phyloP scores from a whole-genome alignment of 30 jellyfish, hydroid and myxozoan species.

The Turritopsis dohrnii region DNA sequence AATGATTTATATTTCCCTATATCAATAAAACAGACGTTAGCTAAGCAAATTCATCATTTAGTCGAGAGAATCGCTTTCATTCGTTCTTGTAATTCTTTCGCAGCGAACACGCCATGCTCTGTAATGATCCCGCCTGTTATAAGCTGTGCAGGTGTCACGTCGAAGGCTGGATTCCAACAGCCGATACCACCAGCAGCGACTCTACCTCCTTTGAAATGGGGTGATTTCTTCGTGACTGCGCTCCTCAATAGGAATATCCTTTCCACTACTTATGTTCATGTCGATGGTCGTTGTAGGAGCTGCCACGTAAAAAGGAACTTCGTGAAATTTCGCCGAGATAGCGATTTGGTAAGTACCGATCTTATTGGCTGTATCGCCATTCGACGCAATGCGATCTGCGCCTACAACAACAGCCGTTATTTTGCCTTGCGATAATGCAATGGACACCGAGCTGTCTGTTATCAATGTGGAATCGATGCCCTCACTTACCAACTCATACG shows the following conservation, averaged over 20 bases:
- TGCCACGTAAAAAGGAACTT: constrained; percentile 82
- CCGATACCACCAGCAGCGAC: constrained; percentile 80
- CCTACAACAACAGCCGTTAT: constrained; percentile 87
- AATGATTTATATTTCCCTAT: not conserved
- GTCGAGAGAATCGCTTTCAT: not conserved
- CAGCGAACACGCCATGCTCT: constrained; percentile 73
- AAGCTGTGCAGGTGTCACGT: constrained; percentile 89
- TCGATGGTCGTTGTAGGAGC: constrained; percentile 89
- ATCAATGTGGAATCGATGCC: constrained; percentile 77
- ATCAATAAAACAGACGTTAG: too few relatives aligned
- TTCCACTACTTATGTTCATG: constrained; percentile 46
- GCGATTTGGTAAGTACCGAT: constrained; percentile 95
- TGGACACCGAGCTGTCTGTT: constrained; percentile 82
- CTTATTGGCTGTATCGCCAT: constrained; percentile 95
- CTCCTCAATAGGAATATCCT: constrained; percentile 72
- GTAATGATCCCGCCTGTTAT: constrained; percentile 92
- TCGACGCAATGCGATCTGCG: constrained; percentile 89
- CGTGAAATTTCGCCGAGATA: constrained; percentile 63
- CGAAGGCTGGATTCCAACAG: constrained; percentile 88
- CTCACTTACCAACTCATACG: constrained; percentile 74
- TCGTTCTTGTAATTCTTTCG: constrained; percentile 24
- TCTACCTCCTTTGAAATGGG: constrained; percentile 54
- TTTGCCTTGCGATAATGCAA: constrained; percentile 57
- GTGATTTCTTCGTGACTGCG: constrained; percentile 72
- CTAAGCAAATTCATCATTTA: not conserved